Conservation (phyloP, 2,888 invertebrate genomes). For the Melanostoma mellinum region DNA sequence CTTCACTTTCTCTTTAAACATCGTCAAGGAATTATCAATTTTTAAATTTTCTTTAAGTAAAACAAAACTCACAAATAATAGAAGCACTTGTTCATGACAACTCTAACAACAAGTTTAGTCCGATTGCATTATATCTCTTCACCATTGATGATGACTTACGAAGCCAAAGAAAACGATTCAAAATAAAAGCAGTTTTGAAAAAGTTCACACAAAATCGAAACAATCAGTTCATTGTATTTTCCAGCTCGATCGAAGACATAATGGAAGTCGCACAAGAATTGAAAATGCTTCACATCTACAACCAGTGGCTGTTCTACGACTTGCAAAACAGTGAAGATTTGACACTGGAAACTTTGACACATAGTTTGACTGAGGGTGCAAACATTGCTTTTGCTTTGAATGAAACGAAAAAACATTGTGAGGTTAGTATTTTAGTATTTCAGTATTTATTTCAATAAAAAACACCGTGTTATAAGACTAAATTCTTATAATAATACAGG, state of each 20-base stretch:
- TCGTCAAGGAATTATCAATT: not conserved
- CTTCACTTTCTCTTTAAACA: too few species aligned
- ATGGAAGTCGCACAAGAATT: slow-evolving; percentile 87
- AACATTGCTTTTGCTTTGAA: slow-evolving; percentile 91
- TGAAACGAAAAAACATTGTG: slow-evolving; percentile 84
- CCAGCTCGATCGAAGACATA: slow-evolving; percentile 83
- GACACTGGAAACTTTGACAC: slow-evolving; percentile 83
- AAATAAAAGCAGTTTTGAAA: slow-evolving; percentile 75
- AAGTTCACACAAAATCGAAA: slow-evolving; percentile 76
- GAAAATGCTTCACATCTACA: slow-evolving; percentile 87
- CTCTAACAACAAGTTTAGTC: slow-evolving; percentile 77
- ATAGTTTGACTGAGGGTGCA: slow-evolving; percentile 88
- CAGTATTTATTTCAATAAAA: not conserved
- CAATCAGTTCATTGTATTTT: slow-evolving; percentile 79
- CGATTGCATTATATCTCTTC: slow-evolving; percentile 79
- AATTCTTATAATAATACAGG: too few species aligned
- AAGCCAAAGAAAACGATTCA: slow-evolving; percentile 77
- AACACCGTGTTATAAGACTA: too few species aligned
- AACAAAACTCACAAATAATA: slow-evolving; percentile 77
- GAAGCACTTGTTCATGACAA: slow-evolving; percentile 79
- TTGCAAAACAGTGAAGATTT: slow-evolving; percentile 83
- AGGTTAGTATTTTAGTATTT: slow-evolving; percentile 80
- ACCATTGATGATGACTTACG: slow-evolving; percentile 77
- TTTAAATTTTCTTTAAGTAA: slow-evolving; percentile 73
- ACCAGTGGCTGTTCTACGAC: slow-evolving; percentile 92